Base-by-base conservation (phyloP, 2,113 vertebrate genomes). In the Sinocyclocheilus rhinocerous region DNA sequence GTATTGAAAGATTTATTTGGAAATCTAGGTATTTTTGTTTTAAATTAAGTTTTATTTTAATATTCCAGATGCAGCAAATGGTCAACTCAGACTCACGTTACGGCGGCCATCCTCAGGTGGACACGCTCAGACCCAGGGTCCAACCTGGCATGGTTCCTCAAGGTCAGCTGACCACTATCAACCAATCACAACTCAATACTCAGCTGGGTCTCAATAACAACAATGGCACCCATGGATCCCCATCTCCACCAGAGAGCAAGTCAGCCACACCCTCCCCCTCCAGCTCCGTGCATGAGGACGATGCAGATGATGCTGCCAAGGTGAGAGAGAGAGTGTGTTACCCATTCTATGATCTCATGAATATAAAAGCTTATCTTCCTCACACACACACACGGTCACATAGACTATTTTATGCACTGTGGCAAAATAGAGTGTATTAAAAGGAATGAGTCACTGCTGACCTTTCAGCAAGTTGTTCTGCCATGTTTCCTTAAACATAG, bases 231-330 rank as follows among this genome's bases (percentile, higher is more conserved):
- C 97, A 98, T 90, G 97, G 95, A 91, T 99, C 98, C 67, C 98
- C 98, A 22, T 99, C 98, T 91, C 97, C 98, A 84, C 97, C 98
- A 24, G 98, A 97, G 93, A 99, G 98, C 94, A 99, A 99, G 93
- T 99, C 98, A 12, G 97, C 98, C 76, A 99, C 98, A 29, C 98
- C 98, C 39, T 99, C 98, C 89, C 98, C 98, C 76, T 98, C 98
- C 91, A 99, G 98, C 89, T 99, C 98, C 50, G 96, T 97, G 82
- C 98, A 99, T 81, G 98, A 99, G 95, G 98, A 99, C 78, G 98
- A 99, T 89, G 96, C 95, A 5, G 98, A 99, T 76, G 98, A 99
- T 45, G 93, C 95, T 87, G 92, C 97, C 87, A 97, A 97, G 97
- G 98, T 99, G 97, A 87, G 90, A 24, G 45, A 12, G 33, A 61